Conservation (phyloP, 2,113 vertebrate species). For the Oncorhynchus kisutch region DNA sequence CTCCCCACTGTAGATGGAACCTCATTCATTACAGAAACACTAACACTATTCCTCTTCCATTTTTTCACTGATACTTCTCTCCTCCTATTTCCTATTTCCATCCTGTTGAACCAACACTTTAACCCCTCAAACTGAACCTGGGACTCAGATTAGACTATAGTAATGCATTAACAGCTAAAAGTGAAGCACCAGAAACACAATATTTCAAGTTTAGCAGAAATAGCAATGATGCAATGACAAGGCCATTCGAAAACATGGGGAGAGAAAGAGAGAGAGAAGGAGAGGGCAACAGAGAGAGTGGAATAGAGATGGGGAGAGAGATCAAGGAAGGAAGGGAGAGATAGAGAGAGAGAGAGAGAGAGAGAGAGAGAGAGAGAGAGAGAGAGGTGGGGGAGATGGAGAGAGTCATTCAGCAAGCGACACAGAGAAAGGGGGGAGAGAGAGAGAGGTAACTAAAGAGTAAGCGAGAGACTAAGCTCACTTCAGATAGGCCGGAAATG, state of each 20-base stretch:
- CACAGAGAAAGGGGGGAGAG: background rate
- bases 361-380: background rate
- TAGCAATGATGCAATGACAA: conserved; percentile 67
- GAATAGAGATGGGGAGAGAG: conserved; percentile 7
- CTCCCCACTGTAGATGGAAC: too few species aligned
- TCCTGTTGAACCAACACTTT: conserved; percentile 4
- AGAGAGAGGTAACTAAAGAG: background rate
- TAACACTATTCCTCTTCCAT: background rate
- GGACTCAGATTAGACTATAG: conserved; percentile 28
- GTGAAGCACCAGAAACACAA: conserved; percentile 62
- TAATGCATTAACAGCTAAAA: conserved; percentile 51
- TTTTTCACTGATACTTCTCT: background rate
- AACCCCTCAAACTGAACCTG: conserved; percentile 36
- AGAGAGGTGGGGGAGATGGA: background rate
- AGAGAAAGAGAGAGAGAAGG: conserved; percentile 23
- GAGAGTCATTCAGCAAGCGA: background rate
- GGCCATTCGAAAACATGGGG: conserved; percentile 48
- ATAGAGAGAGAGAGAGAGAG: conserved; percentile 13
- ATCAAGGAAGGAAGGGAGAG: conserved; percentile 16
- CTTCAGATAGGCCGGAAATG: conserved; percentile 71
- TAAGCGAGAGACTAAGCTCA: background rate
- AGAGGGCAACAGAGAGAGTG: background rate
- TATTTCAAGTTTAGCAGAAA: conserved; percentile 68
- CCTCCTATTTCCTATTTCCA: background rate
- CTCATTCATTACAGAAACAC: too few species aligned